Conservation (phyloP, 2,113 vertebrate species). For the Tetraodon nigroviridis region DNA sequence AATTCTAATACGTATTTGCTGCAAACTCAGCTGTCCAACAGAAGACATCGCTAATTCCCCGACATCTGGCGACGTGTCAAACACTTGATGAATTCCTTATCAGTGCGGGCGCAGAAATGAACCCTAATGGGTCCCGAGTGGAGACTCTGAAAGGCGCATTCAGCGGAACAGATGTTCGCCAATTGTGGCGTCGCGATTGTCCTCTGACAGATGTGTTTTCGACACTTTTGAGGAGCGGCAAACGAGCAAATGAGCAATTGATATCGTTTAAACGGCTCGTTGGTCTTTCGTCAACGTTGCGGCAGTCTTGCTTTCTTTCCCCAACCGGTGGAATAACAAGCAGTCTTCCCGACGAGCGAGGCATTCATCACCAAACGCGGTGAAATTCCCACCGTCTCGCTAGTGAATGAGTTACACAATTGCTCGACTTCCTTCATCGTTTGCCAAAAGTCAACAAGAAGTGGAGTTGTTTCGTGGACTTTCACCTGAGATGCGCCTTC, state of each 20-base stretch:
- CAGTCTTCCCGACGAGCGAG: slow-evolving; percentile 6
- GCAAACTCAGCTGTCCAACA: slow-evolving; percentile 56
- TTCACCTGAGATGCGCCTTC: slow-evolving; percentile 79
- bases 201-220: slow-evolving; percentile 66
- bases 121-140: slow-evolving; percentile 71
- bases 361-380: slow-evolving; percentile 16
- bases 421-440: background rate
- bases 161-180: slow-evolving; percentile 72
- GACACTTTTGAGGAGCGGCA: slow-evolving; percentile 55
- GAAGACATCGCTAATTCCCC: slow-evolving; percentile 61
- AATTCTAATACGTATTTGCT: slow-evolving; percentile 29
- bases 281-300: slow-evolving; percentile 29
- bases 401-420: background rate
- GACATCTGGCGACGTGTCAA: slow-evolving; percentile 73
- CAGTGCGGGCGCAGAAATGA: slow-evolving; percentile 59
- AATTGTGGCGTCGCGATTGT: slow-evolving; percentile 57
- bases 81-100: slow-evolving; percentile 73
- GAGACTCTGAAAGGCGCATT: slow-evolving; percentile 51
- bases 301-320: background rate
- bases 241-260: slow-evolving; percentile 61
- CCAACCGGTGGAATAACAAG: slow-evolving; percentile 21
- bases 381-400: background rate
- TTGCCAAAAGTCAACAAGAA: slow-evolving; percentile 26
- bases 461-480: slow-evolving; percentile 24
- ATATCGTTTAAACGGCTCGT: slow-evolving; percentile 36